Conservation (phyloP, 1,140 invertebrate genomes). For the Lepidotrigona ventralis region DNA sequence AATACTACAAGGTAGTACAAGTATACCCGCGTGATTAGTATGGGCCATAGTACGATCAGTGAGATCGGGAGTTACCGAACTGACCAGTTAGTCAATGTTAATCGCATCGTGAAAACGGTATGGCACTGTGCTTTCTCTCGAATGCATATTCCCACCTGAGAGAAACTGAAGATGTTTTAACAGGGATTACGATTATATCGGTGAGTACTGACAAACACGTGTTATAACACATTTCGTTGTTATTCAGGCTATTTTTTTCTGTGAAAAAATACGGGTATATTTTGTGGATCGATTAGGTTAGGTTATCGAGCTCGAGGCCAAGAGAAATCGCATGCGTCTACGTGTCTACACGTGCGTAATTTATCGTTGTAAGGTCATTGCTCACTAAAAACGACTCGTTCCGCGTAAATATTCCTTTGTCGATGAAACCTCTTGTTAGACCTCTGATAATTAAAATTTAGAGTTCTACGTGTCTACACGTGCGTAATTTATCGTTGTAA, state of each 20-base stretch:
- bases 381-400: no score
- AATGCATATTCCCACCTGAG: not conserved
- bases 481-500: no score
- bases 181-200: conserved; percentile 40
- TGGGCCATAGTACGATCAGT: no score
- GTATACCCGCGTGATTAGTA: no score
- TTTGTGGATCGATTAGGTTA: conserved; percentile 40
- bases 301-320: conserved; percentile 17
- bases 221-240: not conserved
- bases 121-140: not conserved
- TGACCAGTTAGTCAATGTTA: not conserved
- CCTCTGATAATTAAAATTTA: no score
- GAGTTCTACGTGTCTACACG: not conserved
- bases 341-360: not conserved
- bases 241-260: accelerated
- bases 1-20: not conserved
- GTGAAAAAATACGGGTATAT: not conserved
- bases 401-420: no score
- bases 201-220: conserved; percentile 41
- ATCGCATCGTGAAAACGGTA: not conserved
- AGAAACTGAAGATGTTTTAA: conserved; percentile 36
- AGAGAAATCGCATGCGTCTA: not conserved
- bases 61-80: not conserved
- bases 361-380: no score
- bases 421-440: no score